Evolutionary conservation across 2,888 invertebrate genomes (phyloP).

Genomic region (Hoplodrina ambigua): DNA sequence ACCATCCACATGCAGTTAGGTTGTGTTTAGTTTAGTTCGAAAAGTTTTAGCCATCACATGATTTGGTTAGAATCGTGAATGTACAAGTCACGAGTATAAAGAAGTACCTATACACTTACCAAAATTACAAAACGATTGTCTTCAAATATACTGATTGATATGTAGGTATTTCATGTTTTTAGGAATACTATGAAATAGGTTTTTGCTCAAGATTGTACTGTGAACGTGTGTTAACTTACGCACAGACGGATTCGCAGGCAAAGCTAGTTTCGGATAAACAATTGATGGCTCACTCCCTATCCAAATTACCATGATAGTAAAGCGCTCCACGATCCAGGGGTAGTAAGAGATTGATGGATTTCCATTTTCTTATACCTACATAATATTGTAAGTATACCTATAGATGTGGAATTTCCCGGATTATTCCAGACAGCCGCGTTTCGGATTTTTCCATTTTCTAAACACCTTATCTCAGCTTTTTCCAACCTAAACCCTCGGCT

Average conservation of each 20-base stretch:
- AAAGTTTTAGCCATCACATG: too few species aligned
- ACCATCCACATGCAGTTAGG: not conserved
- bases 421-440: constrained; percentile 13
- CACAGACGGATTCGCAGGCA: not conserved
- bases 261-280: constrained; percentile 1
- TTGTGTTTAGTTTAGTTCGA: not conserved
- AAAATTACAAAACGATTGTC: too few species aligned
- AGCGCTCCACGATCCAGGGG: constrained; percentile 7
- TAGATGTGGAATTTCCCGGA: not conserved
- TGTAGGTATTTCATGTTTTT: too few species aligned
- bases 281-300: constrained; percentile 8
- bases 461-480: constrained; percentile 14
- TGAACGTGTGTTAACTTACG: not conserved
- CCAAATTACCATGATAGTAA: constrained; percentile 33
- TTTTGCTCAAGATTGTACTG: too few species aligned
- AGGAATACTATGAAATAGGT: too few species aligned
- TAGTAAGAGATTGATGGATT: constrained; percentile 17
- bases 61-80: too few species aligned
- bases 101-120: too few species aligned
- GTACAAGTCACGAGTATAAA: too few species aligned
- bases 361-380: not conserved
- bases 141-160: too few species aligned
- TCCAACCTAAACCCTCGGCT: not conserved
- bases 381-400: constrained; percentile 10
- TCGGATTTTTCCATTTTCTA: constrained; percentile 6